Evolutionary conservation across 2,888 invertebrate genomes (phyloP).

Genomic region (Brachycybe producta): DNA sequence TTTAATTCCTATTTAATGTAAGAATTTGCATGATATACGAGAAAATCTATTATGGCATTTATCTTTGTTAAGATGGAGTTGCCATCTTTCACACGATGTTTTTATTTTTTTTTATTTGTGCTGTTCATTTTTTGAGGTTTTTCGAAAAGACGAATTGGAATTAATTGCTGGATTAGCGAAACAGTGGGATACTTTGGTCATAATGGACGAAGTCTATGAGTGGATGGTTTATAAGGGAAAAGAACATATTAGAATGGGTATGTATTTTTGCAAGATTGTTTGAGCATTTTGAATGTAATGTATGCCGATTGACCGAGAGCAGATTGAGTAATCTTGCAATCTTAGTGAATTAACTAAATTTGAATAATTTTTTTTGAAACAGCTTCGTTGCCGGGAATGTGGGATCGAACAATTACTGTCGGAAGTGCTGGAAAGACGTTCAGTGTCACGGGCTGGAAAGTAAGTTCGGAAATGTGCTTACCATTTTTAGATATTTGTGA

Average conservation of each 20-base stretch:
- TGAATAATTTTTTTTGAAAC: background rate
- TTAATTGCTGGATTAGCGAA: slow-evolving; percentile 74
- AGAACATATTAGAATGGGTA: slow-evolving; percentile 81
- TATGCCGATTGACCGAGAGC: background rate
- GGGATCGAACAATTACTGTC: slow-evolving; percentile 90
- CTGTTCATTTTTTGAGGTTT: slow-evolving; percentile 31
- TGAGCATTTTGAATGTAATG: background rate
- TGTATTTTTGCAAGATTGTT: background rate
- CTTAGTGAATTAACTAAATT: background rate
- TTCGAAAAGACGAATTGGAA: slow-evolving; percentile 34
- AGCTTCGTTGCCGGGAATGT: slow-evolving; percentile 90
- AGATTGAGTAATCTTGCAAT: too few species aligned
- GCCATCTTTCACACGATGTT: background rate
- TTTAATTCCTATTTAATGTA: too few species aligned
- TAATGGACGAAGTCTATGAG: slow-evolving; percentile 97
- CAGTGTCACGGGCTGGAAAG: slow-evolving; percentile 94
- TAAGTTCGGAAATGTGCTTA: slow-evolving; percentile 14
- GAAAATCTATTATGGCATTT: too few species aligned
- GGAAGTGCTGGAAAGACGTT: slow-evolving; percentile 98
- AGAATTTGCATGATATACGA: too few species aligned
- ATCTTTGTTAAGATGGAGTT: too few species aligned
- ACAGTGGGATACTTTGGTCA: slow-evolving; percentile 78
- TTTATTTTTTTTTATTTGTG: background rate
- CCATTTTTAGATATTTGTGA: too few species aligned
- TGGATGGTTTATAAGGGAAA: slow-evolving; percentile 80